A percentile compares a stretch with the other conserved stretches of the same genome.
Evolutionary conservation across 2,797 vertebrate species (phyloP).

Genomic region (Coreius guichenoti): DNA sequence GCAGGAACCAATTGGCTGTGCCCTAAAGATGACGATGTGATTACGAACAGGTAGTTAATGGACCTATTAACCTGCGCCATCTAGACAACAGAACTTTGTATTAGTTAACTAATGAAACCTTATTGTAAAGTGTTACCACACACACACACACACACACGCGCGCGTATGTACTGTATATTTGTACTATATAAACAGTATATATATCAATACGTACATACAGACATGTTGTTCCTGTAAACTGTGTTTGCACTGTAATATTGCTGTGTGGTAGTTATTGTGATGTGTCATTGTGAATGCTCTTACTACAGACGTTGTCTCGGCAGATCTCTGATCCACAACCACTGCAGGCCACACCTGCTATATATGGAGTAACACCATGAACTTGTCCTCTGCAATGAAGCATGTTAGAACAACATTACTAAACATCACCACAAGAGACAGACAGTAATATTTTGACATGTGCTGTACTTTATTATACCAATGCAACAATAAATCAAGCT

Average conservation of each 20-base stretch:
- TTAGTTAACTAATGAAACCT: no score
- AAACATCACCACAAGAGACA: neutral
- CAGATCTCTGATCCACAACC: conserved; percentile 57
- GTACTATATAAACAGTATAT: no score
- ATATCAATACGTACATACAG: no score
- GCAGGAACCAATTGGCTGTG: no score
- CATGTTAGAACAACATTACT: neutral
- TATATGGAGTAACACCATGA: conserved; percentile 57
- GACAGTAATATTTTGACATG: neutral
- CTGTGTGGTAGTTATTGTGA: neutral
- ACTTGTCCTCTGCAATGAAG: conserved; percentile 57
- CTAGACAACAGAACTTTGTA: no score
- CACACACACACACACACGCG: no score
- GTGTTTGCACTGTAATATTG: neutral
- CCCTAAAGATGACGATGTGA: no score
- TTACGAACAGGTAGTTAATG: no score
- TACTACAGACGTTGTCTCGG: conserved; percentile 61
- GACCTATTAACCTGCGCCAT: no score
- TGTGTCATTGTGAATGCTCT: conserved; percentile 17
- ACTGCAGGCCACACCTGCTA: conserved; percentile 56
- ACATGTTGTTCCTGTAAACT: neutral
- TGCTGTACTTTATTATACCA: neutral
- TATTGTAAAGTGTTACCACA: no score
- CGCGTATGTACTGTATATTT: no score
- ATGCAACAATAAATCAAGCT: neutral